Conservation (phyloP, 2,113 vertebrate genomes). For the Alligator sinensis region DNA sequence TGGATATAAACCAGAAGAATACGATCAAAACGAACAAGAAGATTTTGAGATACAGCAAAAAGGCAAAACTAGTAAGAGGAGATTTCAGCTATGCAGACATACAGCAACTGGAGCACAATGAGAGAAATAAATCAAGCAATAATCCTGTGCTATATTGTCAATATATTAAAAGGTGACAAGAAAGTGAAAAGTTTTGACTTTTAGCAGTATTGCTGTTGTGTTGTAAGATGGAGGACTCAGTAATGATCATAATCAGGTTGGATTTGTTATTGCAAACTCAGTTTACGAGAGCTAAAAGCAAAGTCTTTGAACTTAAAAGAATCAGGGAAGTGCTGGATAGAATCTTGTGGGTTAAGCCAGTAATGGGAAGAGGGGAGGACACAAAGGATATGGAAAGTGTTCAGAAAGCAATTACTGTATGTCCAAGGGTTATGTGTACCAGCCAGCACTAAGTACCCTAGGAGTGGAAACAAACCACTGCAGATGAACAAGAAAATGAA, state of each 20-base stretch:
- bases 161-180: conserved; percentile 56
- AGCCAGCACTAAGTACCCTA: conserved; percentile 56
- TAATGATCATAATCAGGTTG: conserved; percentile 73
- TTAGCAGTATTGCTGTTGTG: conserved; percentile 55
- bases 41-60: conserved; percentile 56
- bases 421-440: conserved; percentile 64
- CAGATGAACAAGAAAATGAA: conserved; percentile 63
- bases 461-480: conserved; percentile 51
- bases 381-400: conserved; percentile 67
- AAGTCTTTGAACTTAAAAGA: conserved; percentile 65
- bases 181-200: conserved; percentile 53
- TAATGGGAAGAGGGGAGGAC: conserved; percentile 59
- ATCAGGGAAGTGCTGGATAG: conserved; percentile 57
- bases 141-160: conserved; percentile 54
- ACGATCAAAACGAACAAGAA: conserved; percentile 54
- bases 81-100: conserved; percentile 60
- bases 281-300: conserved; percentile 48
- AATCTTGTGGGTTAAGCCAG: conserved; percentile 62
- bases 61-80: conserved; percentile 57
- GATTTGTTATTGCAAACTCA: conserved; percentile 69
- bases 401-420: conserved; percentile 77
- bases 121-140: conserved; percentile 47
- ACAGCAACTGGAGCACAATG: conserved; percentile 47
- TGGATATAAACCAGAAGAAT: conserved; percentile 52
- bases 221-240: conserved; percentile 66